A percentile compares a stretch with the other conserved stretches of the same genome.
phyloP scores from a whole-genome alignment of 2,797 vertebrate genomes.

The Pangasius mekongensis region DNA sequence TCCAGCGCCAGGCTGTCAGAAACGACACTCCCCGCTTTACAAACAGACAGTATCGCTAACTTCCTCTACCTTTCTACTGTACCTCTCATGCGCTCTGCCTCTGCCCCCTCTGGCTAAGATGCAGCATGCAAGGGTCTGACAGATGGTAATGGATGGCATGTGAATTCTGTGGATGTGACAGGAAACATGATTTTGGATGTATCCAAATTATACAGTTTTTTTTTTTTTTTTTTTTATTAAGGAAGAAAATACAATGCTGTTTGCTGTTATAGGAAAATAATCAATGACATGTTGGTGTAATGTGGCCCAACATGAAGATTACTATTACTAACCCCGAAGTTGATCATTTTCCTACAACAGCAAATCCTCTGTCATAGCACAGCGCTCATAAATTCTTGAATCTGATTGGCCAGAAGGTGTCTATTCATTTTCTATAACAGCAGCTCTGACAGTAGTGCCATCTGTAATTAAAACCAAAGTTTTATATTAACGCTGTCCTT shows the following conservation, averaged over 20 bases:
- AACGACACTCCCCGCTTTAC: constrained; percentile 56
- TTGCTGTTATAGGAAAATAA: background rate
- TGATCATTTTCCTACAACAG: background rate
- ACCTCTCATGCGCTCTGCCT: background rate
- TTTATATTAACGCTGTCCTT: background rate
- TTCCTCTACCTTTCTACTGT: constrained; percentile 41
- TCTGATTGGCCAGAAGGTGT: background rate
- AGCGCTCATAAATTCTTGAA: background rate
- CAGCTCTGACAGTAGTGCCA: background rate
- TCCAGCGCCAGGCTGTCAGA: constrained; percentile 57
- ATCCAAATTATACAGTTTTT: background rate
- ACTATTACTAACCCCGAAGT: background rate
- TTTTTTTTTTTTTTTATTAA: background rate
- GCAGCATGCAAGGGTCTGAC: constrained; percentile 6
- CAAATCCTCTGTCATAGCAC: background rate
- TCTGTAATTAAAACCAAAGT: background rate
- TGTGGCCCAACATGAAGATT: background rate
- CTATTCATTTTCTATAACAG: background rate
- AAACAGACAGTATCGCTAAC: constrained; percentile 52
- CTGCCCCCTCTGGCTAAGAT: background rate
- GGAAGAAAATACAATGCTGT: background rate
- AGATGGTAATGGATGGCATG: constrained; percentile 34
- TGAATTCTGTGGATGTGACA: constrained; percentile 23
- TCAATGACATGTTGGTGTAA: background rate
- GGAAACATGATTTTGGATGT: constrained; percentile 2